A percentile compares a stretch with the other conserved stretches of the same genome.
Conservation (phyloP, 1,140 invertebrate species). For the Cydia splendana region DNA sequence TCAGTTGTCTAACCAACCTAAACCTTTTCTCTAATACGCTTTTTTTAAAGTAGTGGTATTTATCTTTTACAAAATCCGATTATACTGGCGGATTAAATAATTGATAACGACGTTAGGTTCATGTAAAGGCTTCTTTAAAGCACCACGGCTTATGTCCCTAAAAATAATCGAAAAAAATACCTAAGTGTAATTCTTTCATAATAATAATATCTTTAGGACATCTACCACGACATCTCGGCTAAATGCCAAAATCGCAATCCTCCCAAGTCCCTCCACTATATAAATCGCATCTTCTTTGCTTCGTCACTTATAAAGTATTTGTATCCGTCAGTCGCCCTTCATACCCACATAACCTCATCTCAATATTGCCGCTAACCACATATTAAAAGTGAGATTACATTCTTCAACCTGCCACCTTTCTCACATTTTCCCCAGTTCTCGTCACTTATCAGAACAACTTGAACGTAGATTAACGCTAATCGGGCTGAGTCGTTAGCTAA, state of each 20-base stretch:
- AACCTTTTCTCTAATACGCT: no score
- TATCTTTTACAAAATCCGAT: no score
- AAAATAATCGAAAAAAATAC: neutral
- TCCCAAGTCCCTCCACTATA: no score
- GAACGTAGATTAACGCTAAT: slow-evolving; percentile 10
- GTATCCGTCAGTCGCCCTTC: neutral
- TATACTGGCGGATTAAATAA: no score
- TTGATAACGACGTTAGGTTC: no score
- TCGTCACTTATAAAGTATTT: neutral
- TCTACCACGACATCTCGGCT: neutral
- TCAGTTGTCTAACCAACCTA: no score
- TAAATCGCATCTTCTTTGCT: neutral
- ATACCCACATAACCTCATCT: neutral
- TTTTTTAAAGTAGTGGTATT: no score
- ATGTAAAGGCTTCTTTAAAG: neutral
- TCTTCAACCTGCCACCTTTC: neutral
- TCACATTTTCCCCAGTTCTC: slow-evolving; percentile 2
- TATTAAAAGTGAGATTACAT: neutral
- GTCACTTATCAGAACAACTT: slow-evolving; percentile 15
- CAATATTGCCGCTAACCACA: neutral
- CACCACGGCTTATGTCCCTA: neutral
- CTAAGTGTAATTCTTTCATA: neutral
- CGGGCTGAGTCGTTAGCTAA: slow-evolving; percentile 17
- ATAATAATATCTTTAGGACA: neutral
- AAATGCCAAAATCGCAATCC: neutral